These are phyloP conservation scores for Drosophila gaucha DNA, from an alignment of 2,888 invertebrate genomes.

Conservation along the genomic window DNA sequence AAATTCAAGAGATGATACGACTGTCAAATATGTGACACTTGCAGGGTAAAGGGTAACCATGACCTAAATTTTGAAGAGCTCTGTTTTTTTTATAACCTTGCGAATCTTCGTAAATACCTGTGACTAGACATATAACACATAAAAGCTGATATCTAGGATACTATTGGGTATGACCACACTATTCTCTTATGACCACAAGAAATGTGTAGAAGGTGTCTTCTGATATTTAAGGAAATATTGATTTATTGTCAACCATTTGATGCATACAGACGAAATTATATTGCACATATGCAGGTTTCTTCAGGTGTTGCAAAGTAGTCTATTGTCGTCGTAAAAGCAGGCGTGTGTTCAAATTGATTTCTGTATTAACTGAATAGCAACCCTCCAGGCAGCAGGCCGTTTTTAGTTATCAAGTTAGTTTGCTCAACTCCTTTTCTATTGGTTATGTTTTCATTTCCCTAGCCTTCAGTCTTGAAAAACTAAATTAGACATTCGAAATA, in stretches of 20 bases:
- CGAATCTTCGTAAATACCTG: neutral
- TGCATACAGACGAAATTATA: too few relatives aligned
- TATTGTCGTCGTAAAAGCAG: too few relatives aligned
- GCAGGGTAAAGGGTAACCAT: neutral
- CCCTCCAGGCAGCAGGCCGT: neutral
- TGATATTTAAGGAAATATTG: too few relatives aligned
- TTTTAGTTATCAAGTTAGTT: conserved; percentile 3
- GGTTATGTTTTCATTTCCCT: neutral
- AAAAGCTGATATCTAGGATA: too few relatives aligned
- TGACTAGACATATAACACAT: too few relatives aligned
- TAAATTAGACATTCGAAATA: neutral
- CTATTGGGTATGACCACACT: too few relatives aligned
- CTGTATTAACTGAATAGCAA: neutral
- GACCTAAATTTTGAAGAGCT: neutral
- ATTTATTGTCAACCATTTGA: too few relatives aligned
- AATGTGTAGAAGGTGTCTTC: too few relatives aligned
- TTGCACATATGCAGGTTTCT: too few relatives aligned
- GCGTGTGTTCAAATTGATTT: too few relatives aligned
- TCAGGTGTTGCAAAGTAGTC: too few relatives aligned
- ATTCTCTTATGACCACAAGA: too few relatives aligned
- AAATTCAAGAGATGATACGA: neutral
- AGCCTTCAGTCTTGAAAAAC: neutral
- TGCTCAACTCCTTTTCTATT: neutral
- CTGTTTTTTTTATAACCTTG: neutral
- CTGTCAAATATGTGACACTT: neutral